phyloP scores from a whole-genome alignment of 2,888 invertebrate genomes.

The Sicus ferrugineus region DNA sequence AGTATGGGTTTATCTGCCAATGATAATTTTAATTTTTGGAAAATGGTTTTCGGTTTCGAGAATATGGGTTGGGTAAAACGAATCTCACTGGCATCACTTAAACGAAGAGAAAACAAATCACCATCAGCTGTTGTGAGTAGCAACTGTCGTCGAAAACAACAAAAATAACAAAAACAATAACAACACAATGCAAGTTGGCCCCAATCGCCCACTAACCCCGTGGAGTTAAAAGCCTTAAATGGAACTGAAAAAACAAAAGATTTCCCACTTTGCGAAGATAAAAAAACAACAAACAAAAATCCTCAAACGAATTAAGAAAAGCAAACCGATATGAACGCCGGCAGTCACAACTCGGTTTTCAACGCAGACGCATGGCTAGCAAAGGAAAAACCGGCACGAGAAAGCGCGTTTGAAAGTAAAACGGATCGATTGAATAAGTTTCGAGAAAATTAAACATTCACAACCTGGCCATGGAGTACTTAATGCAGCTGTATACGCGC shows the following conservation, averaged over 20 bases:
- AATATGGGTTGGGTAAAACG: too few relatives aligned
- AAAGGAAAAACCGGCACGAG: neutral
- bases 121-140: too few relatives aligned
- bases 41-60: too few relatives aligned
- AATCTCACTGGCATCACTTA: too few relatives aligned
- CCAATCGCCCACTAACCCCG: too few relatives aligned
- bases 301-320: constrained; percentile 6
- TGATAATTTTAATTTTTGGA: too few relatives aligned
- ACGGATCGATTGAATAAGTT: constrained; percentile 14
- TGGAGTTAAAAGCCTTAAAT: too few relatives aligned
- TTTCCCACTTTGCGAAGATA: constrained; percentile 19
- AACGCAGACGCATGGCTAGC: neutral
- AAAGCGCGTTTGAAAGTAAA: neutral
- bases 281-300: neutral
- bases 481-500: constrained; percentile 40
- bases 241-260: constrained; percentile 3
- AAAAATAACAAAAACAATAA: too few relatives aligned
- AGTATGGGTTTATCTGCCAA: too few relatives aligned
- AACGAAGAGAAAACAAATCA: too few relatives aligned
- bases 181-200: too few relatives aligned
- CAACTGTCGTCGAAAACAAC: too few relatives aligned
- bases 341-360: neutral
- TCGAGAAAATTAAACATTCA: neutral
- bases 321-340: constrained; percentile 2
- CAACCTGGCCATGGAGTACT: constrained; percentile 54